Evolutionary conservation across 2,797 vertebrate genomes (phyloP).

Genomic region (Amblyopsis hoosieri): DNA sequence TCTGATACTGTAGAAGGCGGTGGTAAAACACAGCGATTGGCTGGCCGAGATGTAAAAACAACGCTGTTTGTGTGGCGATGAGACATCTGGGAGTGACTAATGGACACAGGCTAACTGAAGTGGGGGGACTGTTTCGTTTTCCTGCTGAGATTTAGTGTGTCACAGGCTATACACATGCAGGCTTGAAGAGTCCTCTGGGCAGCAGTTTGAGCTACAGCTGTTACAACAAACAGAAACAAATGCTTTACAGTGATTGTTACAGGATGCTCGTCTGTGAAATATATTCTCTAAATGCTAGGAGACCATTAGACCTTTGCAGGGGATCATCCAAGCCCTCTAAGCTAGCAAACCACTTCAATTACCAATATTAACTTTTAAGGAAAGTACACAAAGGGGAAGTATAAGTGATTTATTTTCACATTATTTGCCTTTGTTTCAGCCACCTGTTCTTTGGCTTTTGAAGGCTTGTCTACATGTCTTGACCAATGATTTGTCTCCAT

Average conservation of each 20-base stretch:
- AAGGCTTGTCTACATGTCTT: constrained; percentile 43
- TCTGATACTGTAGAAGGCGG: constrained; percentile 7
- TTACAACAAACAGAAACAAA: constrained; percentile 57
- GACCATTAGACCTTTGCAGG: background rate
- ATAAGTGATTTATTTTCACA: constrained; percentile 17
- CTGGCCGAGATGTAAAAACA: constrained; percentile 7
- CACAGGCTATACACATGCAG: constrained; percentile 53
- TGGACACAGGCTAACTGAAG: constrained; percentile 31
- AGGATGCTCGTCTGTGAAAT: constrained; percentile 2
- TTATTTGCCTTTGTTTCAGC: constrained; percentile 13
- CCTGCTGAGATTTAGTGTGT: constrained; percentile 43
- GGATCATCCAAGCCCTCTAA: constrained; percentile 7
- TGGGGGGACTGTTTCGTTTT: constrained; percentile 27
- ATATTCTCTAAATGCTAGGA: background rate
- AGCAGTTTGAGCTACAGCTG: constrained; percentile 47
- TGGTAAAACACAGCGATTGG: constrained; percentile 6
- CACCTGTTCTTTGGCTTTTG: constrained; percentile 28
- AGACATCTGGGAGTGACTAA: constrained; percentile 24
- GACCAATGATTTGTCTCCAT: constrained; percentile 39
- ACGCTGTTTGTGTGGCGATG: constrained; percentile 9
- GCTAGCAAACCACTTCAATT: background rate
- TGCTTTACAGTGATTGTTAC: constrained; percentile 20
- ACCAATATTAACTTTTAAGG: background rate
- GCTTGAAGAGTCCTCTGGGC: constrained; percentile 31
- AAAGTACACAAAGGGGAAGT: constrained; percentile 13